Conservation (phyloP, 2,888 invertebrate species). For the Rhogogaster chlorosoma region DNA sequence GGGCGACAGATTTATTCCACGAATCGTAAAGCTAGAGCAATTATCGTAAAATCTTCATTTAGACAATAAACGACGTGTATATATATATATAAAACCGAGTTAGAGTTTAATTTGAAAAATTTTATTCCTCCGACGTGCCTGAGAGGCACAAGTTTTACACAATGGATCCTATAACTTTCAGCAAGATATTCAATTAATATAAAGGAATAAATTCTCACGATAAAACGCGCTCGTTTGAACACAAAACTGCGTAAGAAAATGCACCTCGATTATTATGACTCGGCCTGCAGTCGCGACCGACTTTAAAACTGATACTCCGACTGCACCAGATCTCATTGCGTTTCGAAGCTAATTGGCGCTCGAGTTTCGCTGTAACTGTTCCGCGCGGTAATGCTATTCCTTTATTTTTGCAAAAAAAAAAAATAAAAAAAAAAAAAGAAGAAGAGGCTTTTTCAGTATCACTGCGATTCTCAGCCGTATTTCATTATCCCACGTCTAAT, state of each 20-base stretch:
- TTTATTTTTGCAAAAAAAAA: not conserved
- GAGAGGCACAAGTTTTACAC: not conserved
- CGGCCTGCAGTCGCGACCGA: constrained; percentile 1
- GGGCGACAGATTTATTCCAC: not conserved
- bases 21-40: not conserved
- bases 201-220: not conserved
- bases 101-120: not conserved
- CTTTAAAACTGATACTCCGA: not conserved
- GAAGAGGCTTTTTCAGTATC: not conserved
- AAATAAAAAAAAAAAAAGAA: not conserved
- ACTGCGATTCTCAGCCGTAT: not conserved
- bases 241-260: not conserved
- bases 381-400: not conserved
- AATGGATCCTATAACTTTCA: not conserved
- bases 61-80: not conserved
- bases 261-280: not conserved
- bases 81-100: not conserved
- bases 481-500: not conserved
- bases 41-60: not conserved
- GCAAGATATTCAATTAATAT: not conserved
- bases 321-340: constrained; percentile 36
- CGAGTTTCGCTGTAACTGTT: not conserved
- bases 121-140: not conserved
- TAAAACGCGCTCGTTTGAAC: not conserved
- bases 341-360: constrained; percentile 8